Evolutionary conservation across 1,140 invertebrate species (phyloP).

Genomic region (Leptoteleia sp.): DNA sequence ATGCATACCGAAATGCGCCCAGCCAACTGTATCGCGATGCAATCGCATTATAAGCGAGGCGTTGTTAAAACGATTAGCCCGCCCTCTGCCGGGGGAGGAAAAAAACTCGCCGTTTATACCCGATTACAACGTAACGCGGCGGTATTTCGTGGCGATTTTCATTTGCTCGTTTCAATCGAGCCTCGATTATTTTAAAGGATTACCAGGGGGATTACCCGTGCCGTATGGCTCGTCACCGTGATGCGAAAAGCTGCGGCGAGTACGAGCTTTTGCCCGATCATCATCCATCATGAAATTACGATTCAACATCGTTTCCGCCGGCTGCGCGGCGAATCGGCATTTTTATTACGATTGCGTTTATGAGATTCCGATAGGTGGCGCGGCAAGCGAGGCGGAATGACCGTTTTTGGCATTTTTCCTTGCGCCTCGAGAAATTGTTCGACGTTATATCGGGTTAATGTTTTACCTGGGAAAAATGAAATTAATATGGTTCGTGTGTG

Average conservation of each 20-base stretch:
- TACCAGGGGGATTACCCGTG: conserved; percentile 73
- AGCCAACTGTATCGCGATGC: conserved; percentile 76
- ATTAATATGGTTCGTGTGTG: too few species aligned
- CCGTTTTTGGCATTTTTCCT: too few species aligned
- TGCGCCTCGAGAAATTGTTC: too few species aligned
- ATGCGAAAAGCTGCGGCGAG: conserved; percentile 69
- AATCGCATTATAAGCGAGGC: conserved; percentile 80
- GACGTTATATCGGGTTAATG: too few species aligned
- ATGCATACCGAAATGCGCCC: conserved; percentile 71
- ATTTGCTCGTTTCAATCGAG: conserved; percentile 71
- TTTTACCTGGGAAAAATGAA: too few species aligned
- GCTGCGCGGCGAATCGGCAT: not conserved
- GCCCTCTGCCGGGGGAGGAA: conserved; percentile 65
- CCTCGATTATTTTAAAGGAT: conserved; percentile 79
- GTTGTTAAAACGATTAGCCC: conserved; percentile 79
- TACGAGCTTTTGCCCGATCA: conserved; percentile 50
- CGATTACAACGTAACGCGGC: conserved; percentile 78
- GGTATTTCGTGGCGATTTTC: conserved; percentile 76
- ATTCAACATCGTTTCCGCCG: conserved; percentile 29
- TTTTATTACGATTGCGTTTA: conserved; percentile 22
- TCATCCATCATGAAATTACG: conserved; percentile 61
- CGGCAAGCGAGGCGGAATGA: too few species aligned
- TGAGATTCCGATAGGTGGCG: conserved; percentile 20
- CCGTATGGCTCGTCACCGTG: conserved; percentile 70
- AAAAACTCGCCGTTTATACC: conserved; percentile 75